Base-by-base conservation (phyloP, 2,113 vertebrate genomes). In the Oreochromis tanganicae region DNA sequence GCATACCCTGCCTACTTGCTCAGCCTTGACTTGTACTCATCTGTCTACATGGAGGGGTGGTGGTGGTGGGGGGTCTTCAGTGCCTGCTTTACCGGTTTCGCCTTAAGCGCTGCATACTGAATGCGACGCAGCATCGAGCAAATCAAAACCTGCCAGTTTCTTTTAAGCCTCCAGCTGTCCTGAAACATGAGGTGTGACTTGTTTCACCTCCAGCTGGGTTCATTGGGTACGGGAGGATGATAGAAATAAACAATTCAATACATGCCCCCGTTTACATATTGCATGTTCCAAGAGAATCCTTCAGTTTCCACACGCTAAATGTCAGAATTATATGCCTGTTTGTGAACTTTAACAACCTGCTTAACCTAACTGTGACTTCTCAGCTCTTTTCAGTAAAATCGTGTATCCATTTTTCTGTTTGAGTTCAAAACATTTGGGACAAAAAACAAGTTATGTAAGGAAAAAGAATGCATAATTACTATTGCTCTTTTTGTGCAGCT, bases 401-500 rank as follows among this genome's bases (percentile, higher is more conserved):
- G n/a, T 78, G 43, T 4, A 29, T 16, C 9, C 24, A 4, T 46
- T 75, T 50, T 48, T 19, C 21, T 48, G 43, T 48, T 75, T 75
- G 71, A 48, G 71, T 27, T 48, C 71, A 59, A 80, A 54, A 27
- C 24, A 29, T 36, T 27, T 41, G 19, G 83, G 75, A 89, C 54
- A 55, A 7, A 80, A 63, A n/a, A 54, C 14, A 21, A 9, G 55
- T 85, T 90, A 83, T 80, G 17, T 79, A 85, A 90, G 32, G 48
- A 6, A 29, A 48, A 41, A 8, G 13, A 90, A 13, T 3, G 6
- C 4, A 17, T 34, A 29, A 56, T 73, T 75, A 46, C 63, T 24
- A 29, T 66, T 86, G 82, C 14, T 68, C 36, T 10, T 63, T 91
- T 91, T 88, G 50, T 85, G 52, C 87, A 91, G 83, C 88, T 92